These are phyloP conservation scores for Heliconius ethilla DNA, from an alignment of 2,888 invertebrate species.

Conservation along the genomic window DNA sequence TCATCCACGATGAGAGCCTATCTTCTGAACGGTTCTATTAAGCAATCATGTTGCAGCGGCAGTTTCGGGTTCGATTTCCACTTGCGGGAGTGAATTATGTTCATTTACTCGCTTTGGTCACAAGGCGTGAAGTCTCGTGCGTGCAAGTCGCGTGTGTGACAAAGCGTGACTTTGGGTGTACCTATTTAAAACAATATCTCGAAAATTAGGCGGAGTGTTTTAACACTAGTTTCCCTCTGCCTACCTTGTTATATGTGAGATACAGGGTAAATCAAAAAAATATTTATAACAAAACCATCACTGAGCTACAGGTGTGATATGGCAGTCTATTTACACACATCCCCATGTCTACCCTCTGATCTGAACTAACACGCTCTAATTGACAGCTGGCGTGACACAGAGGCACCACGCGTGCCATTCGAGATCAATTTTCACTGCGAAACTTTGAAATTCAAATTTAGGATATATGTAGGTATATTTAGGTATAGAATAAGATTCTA, in stretches of 20 bases:
- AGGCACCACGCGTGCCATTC: neutral
- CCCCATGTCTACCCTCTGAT: neutral
- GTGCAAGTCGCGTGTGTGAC: too few relatives aligned
- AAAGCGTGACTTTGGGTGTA: too few relatives aligned
- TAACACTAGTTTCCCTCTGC: neutral
- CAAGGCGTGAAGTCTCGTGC: too few relatives aligned
- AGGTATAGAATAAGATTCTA: neutral
- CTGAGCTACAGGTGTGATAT: neutral
- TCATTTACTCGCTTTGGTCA: too few relatives aligned
- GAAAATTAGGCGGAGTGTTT: neutral
- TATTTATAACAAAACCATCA: neutral
- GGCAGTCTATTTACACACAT: neutral
- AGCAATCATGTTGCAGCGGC: too few relatives aligned
- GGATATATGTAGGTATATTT: neutral
- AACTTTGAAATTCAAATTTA: slow-evolving; percentile 11
- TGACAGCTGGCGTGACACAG: slow-evolving; percentile 12
- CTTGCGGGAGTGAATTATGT: neutral
- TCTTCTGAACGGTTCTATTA: too few relatives aligned
- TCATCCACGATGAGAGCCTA: too few relatives aligned
- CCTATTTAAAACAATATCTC: too few relatives aligned
- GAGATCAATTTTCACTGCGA: neutral
- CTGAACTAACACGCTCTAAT: slow-evolving; percentile 15
- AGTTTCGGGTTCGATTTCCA: neutral
- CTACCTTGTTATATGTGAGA: neutral
- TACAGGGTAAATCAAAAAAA: neutral